Evolutionary conservation across 1,140 invertebrate species (phyloP).

Genomic region (Capitella teleta): DNA sequence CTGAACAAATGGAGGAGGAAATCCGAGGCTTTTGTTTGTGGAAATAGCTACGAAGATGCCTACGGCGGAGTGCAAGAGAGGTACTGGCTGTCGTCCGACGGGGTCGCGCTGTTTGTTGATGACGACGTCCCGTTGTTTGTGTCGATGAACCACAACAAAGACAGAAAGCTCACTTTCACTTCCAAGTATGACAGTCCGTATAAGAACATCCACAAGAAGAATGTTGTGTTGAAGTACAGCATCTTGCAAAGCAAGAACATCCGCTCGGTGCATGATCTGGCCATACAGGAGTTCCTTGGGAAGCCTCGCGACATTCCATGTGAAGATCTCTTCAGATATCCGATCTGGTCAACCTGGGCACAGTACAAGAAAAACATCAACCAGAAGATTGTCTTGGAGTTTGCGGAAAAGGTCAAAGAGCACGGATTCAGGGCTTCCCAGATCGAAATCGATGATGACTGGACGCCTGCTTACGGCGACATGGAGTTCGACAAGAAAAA

Average conservation of each 20-base stretch:
- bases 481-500: slow-evolving; percentile 55
- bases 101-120: slow-evolving; percentile 10
- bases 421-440: slow-evolving; percentile 61
- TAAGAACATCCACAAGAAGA: slow-evolving; percentile 6
- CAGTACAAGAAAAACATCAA: slow-evolving; percentile 55
- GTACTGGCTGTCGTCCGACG: slow-evolving; percentile 12
- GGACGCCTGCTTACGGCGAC: slow-evolving; percentile 75
- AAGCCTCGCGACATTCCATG: neutral
- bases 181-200: slow-evolving; percentile 11
- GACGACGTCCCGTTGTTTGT: slow-evolving; percentile 12
- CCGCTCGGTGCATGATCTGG: neutral
- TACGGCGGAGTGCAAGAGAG: slow-evolving; percentile 12
- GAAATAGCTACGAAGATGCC: slow-evolving; percentile 2
- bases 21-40: slow-evolving; percentile 2
- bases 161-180: slow-evolving; percentile 2
- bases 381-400: slow-evolving; percentile 51
- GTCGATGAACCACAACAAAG: slow-evolving; percentile 4
- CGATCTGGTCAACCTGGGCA: slow-evolving; percentile 82
- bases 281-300: neutral
- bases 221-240: slow-evolving; percentile 5
- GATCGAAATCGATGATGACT: slow-evolving; percentile 75
- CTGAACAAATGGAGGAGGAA: slow-evolving; percentile 7
- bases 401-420: slow-evolving; percentile 54
- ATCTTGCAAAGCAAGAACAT: slow-evolving; percentile 3
- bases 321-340: slow-evolving; percentile 25